Base-by-base conservation (phyloP, 2,888 invertebrate species). In the Chaetogeoica ovagalla region DNA sequence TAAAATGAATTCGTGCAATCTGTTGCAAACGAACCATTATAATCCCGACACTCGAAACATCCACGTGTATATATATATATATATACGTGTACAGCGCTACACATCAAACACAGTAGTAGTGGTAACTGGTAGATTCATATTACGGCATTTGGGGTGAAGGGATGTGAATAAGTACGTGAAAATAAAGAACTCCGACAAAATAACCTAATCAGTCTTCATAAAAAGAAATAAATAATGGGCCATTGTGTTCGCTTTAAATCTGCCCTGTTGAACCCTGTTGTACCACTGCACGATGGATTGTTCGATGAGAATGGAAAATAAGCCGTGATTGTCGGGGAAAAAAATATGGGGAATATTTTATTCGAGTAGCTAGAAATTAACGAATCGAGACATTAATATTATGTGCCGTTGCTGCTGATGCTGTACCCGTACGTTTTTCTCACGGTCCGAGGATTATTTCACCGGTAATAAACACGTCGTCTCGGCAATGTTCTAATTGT, bases 171-270 rank as follows among this genome's bases (percentile, higher is more conserved):
- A 71, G 63, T 71, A 63, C 55, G 15, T 70, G 55, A 21, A 79
- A 48, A 76, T 59, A 68, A 69, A 77, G 62, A 77, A 30, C 69
- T 55, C n/a, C 19, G 60, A 77, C 77, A 77, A 55, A 79, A 79
- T 71, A 79, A 71, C 79, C 79, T 79, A 71, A 79, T 79, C 79
- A 79, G 79, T 79, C 79, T 79, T 79, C n/a, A 43, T 63, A 79
- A 79, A 79, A 79, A 66, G 30, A 66, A 71, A 79, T 55, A 70
- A 70, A 70, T 63, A 79, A 79, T 39, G 37, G 70, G 55, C 79
- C 19, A 79, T 79, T 79, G 79, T 79, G 79, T 79, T 71, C 79
- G 11, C 30, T 79, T 70, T 79, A 70, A 55, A 79, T 63, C 79
- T 55, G 69, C 69, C 62, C 60, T 43, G 48, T 69, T 69, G 48